phyloP scores from a whole-genome alignment of 2,113 vertebrate species.

The Cheilinus undulatus region DNA sequence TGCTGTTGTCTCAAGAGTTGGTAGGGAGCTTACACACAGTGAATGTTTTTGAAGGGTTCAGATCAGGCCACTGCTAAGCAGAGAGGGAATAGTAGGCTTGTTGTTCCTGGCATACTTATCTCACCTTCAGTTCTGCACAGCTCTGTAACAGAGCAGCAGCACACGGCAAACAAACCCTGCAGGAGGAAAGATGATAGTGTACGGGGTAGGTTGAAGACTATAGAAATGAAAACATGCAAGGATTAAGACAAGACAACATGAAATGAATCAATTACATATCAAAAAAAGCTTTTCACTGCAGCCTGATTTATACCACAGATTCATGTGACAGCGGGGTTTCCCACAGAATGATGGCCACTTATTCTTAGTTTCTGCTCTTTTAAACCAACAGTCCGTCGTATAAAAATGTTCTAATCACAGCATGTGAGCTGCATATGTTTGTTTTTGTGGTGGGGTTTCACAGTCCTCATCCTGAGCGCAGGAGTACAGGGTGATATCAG shows the following conservation, averaged over 20 bases:
- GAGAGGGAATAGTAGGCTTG: slow-evolving; percentile 54
- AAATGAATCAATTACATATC: background rate
- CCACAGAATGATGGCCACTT: too few relatives aligned
- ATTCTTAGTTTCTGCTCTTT: too few relatives aligned
- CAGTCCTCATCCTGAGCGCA: too few relatives aligned
- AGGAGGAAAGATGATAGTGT: background rate
- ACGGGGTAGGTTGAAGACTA: background rate
- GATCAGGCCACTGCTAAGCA: slow-evolving; percentile 46
- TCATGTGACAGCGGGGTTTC: background rate
- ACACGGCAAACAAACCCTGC: slow-evolving; percentile 16
- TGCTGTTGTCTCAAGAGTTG: slow-evolving; percentile 1
- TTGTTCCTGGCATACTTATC: slow-evolving; percentile 58
- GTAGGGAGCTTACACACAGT: slow-evolving; percentile 26
- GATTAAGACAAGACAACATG: too few relatives aligned
- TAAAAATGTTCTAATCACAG: too few relatives aligned
- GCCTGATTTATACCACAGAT: background rate
- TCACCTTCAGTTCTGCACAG: slow-evolving; percentile 18
- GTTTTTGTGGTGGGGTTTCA: too few relatives aligned
- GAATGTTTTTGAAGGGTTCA: slow-evolving; percentile 43
- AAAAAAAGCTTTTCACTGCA: background rate
- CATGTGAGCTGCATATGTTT: too few relatives aligned
- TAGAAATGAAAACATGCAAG: too few relatives aligned
- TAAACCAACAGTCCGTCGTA: too few relatives aligned
- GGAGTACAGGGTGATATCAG: too few relatives aligned
- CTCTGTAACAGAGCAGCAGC: slow-evolving; percentile 15